phyloP scores from a whole-genome alignment of 2,113 vertebrate species.

The Lycocorax pyrrhopterus region DNA sequence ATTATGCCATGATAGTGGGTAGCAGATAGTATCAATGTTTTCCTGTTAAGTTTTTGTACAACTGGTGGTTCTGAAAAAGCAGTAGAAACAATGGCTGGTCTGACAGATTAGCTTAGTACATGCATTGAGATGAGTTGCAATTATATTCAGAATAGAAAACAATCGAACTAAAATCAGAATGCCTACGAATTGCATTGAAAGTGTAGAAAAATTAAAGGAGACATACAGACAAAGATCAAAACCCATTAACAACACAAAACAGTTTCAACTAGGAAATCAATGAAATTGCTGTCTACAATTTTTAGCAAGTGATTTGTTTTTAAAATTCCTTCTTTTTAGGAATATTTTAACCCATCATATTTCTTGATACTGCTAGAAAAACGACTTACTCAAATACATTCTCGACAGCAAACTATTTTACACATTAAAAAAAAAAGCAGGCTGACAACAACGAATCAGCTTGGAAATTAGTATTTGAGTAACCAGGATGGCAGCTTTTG shows the following conservation, averaged over 20 bases:
- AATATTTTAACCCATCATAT: neutral
- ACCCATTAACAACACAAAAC: neutral
- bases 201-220: neutral
- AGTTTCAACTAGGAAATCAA: neutral
- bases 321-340: neutral
- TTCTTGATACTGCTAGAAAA: neutral
- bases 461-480: neutral
- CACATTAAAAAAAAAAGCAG: neutral
- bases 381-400: neutral
- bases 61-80: conserved; percentile 59
- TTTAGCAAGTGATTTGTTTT: neutral
- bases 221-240: conserved; percentile 22
- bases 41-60: neutral
- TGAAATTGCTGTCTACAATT: neutral
- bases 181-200: neutral
- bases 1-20: neutral
- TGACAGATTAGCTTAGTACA: neutral
- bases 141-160: neutral
- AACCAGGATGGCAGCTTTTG: neutral
- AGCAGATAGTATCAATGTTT: neutral
- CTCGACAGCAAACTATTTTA: neutral
- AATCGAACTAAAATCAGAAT: neutral
- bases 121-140: neutral
- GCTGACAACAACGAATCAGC: neutral
- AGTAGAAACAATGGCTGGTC: neutral